Conservation (phyloP, 2,113 vertebrate genomes). For the Centropus bengalensis region DNA sequence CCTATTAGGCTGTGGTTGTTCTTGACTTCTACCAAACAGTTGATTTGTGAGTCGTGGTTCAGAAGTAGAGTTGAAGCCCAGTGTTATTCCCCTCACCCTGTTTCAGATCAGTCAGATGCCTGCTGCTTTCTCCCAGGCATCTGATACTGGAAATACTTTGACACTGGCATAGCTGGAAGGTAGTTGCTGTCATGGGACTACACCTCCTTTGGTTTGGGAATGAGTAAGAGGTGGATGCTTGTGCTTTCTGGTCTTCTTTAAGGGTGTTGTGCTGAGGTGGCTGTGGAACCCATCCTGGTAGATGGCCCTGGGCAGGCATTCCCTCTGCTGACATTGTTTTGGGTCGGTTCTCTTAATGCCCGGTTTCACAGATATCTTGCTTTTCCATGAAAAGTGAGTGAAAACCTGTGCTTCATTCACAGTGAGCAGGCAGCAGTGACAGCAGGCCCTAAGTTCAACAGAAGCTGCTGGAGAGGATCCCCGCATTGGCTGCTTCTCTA, state of each 20-base stretch:
- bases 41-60: not conserved
- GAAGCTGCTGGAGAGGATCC: not conserved
- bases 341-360: not conserved
- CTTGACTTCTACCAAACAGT: not conserved
- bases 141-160: not conserved
- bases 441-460: not conserved
- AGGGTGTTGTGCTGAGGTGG: not conserved
- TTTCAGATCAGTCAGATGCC: not conserved
- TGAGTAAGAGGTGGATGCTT: not conserved
- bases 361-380: not conserved
- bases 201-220: not conserved
- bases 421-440: not conserved
- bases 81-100: rapidly evolving
- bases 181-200: not conserved
- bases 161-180: not conserved
- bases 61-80: not conserved
- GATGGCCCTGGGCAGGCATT: not conserved
- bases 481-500: not conserved
- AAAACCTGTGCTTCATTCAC: not conserved
- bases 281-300: not conserved
- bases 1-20: not conserved
- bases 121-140: not conserved
- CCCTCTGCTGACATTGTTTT: not conserved
- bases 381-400: not conserved
- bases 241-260: not conserved